A percentile compares a stretch with the other conserved stretches of the same genome.
These are phyloP conservation scores for Hedychridium roseum DNA, from an alignment of 2,888 invertebrate genomes.

Conservation along the genomic window DNA sequence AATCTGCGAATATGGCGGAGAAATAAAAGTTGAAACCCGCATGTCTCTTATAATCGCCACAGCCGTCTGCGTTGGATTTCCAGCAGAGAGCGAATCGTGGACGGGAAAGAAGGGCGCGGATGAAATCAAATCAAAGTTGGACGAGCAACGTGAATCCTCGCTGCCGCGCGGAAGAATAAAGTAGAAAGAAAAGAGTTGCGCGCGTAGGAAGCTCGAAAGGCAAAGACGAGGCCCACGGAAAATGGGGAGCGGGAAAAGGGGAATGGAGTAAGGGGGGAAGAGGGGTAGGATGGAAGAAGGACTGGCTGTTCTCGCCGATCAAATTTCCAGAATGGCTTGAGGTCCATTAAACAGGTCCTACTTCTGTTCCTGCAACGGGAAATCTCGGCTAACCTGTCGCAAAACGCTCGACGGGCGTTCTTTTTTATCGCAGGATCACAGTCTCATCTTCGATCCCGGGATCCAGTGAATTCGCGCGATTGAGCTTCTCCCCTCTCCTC, in stretches of 20 bases:
- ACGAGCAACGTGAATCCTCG: conserved; percentile 42
- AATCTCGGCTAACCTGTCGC: conserved; percentile 41
- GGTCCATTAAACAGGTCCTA: conserved; percentile 54
- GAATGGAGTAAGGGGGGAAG: conserved; percentile 4
- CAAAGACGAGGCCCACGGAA: neutral
- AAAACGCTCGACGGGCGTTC: conserved; percentile 41
- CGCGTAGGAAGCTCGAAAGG: conserved; percentile 1
- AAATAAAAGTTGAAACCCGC: too few species aligned
- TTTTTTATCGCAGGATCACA: too few species aligned
- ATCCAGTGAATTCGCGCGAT: conserved; percentile 32
- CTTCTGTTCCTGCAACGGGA: conserved; percentile 35
- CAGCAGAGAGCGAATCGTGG: conserved; percentile 23
- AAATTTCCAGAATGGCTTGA: conserved; percentile 55
- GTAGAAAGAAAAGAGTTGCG: conserved; percentile 7
- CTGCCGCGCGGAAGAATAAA: conserved; percentile 40
- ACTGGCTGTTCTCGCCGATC: conserved; percentile 53
- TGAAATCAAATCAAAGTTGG: conserved; percentile 58
- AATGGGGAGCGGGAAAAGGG: conserved; percentile 11
- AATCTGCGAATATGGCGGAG: too few species aligned
- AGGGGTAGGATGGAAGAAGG: conserved; percentile 32
- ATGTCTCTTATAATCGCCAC: conserved; percentile 38
- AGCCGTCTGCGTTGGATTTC: conserved; percentile 38
- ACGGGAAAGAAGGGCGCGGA: conserved; percentile 23
- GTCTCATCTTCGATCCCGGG: conserved; percentile 29
- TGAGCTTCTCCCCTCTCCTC: conserved; percentile 14